Evolutionary conservation across 2,113 vertebrate genomes (phyloP), one percentile per base, ranked within the genome.

Genomic region (Coracopsis vasa): DNA sequence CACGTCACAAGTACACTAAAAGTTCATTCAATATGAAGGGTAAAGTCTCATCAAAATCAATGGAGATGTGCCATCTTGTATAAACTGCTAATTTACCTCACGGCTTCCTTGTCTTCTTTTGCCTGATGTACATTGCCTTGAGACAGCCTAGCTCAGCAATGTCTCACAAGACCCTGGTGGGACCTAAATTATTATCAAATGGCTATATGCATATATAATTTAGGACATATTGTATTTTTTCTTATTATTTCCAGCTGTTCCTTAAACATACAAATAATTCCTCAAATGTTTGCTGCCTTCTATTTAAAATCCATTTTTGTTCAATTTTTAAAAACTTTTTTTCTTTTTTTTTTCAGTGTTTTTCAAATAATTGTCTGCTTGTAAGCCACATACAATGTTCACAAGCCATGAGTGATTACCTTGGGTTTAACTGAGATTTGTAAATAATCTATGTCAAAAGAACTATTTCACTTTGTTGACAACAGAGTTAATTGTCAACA

Each of bases 401-500:
- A 87, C 37, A 95, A 91, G 11, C 10, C 17, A 41, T 72, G 90
- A 88, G 45, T 91, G 10, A 62, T 88, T 88, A 75, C 80, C 95
- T 93, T 77, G 31, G 20, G 11, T 75, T 91, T 96, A 95, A 72
- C 56, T 35, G 47, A 71, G 54, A 61, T 94, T 91, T 91, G 61
- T 67, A 94, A 96, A 88, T 94, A 93, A 58, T 92, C 94, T 89
- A 75, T 7, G 19, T 77, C 70, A 66, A 81, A 86, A 94, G 61
- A 94, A 51, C 45, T 83, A 96, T 90, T 87, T 41, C 21, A 35
- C 9, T 92, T 95, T 83, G 81, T 96, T 88, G 86, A 97, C 73
- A 96, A 53, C 44, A 90, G 54, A 97, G 78, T 73, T 96, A 95
- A 95, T 97, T 95, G 81, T 95, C 93, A 97, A 96, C 91, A 92